Percentiles rank a stretch among this genome's conserved stretches.
These are phyloP conservation scores for Formicarius rufipectus DNA, from an alignment of 2,113 vertebrate species.

Conservation along the genomic window DNA sequence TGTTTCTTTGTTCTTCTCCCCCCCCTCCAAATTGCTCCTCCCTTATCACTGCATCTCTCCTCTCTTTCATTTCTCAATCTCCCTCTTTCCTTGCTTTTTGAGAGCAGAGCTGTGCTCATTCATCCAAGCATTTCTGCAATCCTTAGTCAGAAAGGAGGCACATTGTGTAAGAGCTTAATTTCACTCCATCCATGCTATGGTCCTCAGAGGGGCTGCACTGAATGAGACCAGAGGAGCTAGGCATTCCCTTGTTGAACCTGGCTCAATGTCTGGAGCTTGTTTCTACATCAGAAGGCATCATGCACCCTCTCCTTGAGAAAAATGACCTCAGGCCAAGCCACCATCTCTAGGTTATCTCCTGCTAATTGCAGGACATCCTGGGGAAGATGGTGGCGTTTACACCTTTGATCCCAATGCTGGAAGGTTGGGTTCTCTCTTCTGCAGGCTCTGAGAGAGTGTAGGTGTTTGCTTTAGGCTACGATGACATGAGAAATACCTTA, in stretches of 20 bases:
- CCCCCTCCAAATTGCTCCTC: not conserved
- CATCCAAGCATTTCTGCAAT: not conserved
- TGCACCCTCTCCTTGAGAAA: not conserved
- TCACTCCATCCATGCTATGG: not conserved
- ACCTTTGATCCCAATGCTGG: constrained; percentile 22
- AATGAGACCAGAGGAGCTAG: not conserved
- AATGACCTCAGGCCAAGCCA: constrained; percentile 3
- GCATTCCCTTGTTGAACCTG: not conserved
- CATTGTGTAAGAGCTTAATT: not conserved
- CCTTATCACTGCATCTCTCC: not conserved
- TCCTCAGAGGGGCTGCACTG: not conserved
- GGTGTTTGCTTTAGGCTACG: constrained; percentile 73
- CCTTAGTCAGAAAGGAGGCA: not conserved
- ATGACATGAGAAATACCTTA: constrained; percentile 78
- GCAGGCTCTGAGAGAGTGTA: constrained; percentile 22
- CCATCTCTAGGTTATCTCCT: not conserved
- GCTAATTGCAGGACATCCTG: constrained; percentile 56
- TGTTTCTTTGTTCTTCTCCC: not conserved
- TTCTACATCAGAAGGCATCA: not conserved
- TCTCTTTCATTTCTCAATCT: not conserved
- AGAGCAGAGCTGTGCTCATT: not conserved
- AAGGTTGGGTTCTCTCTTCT: constrained; percentile 19
- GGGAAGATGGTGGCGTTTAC: constrained; percentile 20
- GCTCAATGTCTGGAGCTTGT: not conserved
- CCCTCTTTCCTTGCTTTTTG: not conserved